A percentile compares a stretch with the other conserved stretches of the same genome.
These are phyloP conservation scores for Pempheris klunzingeri DNA, from an alignment of 2,797 vertebrate genomes.

Conservation along the genomic window DNA sequence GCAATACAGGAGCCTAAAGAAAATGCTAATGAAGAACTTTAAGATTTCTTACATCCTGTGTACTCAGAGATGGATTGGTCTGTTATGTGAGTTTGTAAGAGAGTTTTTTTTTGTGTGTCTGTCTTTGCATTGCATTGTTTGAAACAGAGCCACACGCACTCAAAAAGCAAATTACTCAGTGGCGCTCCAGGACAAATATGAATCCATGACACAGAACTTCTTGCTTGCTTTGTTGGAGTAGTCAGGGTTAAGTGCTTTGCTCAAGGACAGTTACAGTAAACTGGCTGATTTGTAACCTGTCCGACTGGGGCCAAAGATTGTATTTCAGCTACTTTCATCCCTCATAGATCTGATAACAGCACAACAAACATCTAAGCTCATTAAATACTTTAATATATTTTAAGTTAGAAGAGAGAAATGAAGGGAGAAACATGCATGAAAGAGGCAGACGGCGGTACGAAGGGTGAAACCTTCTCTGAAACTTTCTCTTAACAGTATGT, in stretches of 20 bases:
- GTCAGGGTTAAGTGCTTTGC: conserved; percentile 24
- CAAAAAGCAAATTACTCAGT: conserved; percentile 25
- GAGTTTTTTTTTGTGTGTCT: not conserved
- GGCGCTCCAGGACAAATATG: conserved; percentile 28
- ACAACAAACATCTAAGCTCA: not conserved
- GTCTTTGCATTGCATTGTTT: conserved; percentile 61
- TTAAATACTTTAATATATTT: not conserved
- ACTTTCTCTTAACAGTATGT: not conserved
- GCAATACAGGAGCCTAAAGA: conserved; percentile 57
- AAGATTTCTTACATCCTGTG: conserved; percentile 43
- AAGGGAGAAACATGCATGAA: not conserved
- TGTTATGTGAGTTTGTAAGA: conserved; percentile 59
- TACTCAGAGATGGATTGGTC: conserved; percentile 63
- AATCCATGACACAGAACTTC: conserved; percentile 45
- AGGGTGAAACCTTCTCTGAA: not conserved
- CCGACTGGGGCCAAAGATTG: conserved; percentile 5
- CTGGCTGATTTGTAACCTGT: conserved; percentile 30
- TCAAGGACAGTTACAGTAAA: conserved; percentile 15
- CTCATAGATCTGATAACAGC: conserved; percentile 9
- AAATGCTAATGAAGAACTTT: conserved; percentile 69
- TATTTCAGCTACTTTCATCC: conserved; percentile 6
- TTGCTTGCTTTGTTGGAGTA: conserved; percentile 31
- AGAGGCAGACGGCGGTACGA: not conserved
- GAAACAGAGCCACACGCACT: conserved; percentile 38
- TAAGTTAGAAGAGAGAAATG: not conserved